phyloP scores from a whole-genome alignment of 2,888 invertebrate species.

The Galeruca laticollis region DNA sequence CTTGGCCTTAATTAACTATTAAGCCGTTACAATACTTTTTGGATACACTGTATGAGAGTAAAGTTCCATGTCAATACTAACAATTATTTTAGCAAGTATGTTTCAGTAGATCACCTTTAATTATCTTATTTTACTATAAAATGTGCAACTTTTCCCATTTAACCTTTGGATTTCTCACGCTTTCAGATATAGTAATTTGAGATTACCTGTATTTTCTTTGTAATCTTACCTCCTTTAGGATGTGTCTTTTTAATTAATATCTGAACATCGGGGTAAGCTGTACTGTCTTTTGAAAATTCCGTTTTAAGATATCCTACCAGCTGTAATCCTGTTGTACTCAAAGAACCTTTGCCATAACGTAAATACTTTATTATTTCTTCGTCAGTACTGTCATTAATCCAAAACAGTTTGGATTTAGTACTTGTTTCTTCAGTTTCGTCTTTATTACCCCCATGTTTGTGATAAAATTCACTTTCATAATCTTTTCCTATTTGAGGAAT shows the following conservation, averaged over 20 bases:
- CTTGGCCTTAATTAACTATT: too few species aligned
- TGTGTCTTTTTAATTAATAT: constrained; percentile 54
- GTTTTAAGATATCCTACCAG: constrained; percentile 60
- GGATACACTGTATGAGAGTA: too few species aligned
- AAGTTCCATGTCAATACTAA: too few species aligned
- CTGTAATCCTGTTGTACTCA: constrained; percentile 56
- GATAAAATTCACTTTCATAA: constrained; percentile 9
- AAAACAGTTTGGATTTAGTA: constrained; percentile 1
- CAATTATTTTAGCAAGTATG: too few species aligned
- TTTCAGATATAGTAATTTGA: too few species aligned
- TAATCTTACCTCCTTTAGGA: constrained; percentile 45
- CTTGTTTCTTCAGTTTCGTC: neutral
- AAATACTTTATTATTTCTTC: constrained; percentile 59
- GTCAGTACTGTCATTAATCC: constrained; percentile 24
- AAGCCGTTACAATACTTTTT: too few species aligned
- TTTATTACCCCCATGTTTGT: constrained; percentile 1
- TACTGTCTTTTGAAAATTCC: constrained; percentile 55
- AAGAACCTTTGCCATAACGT: constrained; percentile 59
- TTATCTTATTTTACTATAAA: too few species aligned
- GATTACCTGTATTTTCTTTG: too few species aligned
- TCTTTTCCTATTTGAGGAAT: neutral
- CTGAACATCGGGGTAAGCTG: constrained; percentile 60
- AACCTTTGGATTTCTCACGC: too few species aligned
- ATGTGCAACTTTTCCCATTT: too few species aligned
- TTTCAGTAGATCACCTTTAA: too few species aligned